Conservation (phyloP, 2,888 invertebrate species). For the Drosophila planitibia region DNA sequence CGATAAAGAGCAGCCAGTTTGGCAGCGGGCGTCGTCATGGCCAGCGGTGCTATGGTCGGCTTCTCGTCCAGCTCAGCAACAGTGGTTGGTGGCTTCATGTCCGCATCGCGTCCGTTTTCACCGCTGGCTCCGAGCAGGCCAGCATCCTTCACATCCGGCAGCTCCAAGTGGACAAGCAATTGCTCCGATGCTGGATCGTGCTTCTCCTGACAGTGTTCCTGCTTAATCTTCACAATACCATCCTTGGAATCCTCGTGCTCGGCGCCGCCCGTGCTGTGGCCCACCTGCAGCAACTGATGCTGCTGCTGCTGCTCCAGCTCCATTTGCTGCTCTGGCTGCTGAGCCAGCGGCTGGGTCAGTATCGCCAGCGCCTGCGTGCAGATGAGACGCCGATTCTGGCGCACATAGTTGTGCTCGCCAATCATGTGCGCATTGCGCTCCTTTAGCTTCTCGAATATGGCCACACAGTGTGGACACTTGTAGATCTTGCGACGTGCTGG, state of each 20-base stretch:
- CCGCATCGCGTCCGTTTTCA: constrained; percentile 40
- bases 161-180: constrained; percentile 63
- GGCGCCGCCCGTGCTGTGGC: constrained; percentile 25
- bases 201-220: constrained; percentile 73
- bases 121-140: constrained; percentile 60
- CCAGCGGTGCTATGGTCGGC: constrained; percentile 58
- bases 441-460: constrained; percentile 82
- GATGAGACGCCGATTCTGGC: constrained; percentile 83
- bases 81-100: constrained; percentile 60
- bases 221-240: constrained; percentile 83
- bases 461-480: constrained; percentile 84
- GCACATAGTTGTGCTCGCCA: constrained; percentile 83
- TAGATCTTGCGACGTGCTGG: constrained; percentile 82
- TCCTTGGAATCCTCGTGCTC: constrained; percentile 80
- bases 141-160: constrained; percentile 75
- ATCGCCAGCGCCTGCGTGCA: constrained; percentile 71
- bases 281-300: constrained; percentile 32
- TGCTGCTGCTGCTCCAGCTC: constrained; percentile 34
- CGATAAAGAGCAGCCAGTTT: constrained; percentile 84
- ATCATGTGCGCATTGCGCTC: constrained; percentile 85
- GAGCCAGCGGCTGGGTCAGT: constrained; percentile 27
- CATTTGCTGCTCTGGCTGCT: constrained; percentile 11
- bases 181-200: constrained; percentile 49
- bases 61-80: constrained; percentile 65
- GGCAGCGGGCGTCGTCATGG: constrained; percentile 77